Evolutionary conservation across 2,797 vertebrate genomes (phyloP).

Genomic region (Scolopax rusticola): DNA sequence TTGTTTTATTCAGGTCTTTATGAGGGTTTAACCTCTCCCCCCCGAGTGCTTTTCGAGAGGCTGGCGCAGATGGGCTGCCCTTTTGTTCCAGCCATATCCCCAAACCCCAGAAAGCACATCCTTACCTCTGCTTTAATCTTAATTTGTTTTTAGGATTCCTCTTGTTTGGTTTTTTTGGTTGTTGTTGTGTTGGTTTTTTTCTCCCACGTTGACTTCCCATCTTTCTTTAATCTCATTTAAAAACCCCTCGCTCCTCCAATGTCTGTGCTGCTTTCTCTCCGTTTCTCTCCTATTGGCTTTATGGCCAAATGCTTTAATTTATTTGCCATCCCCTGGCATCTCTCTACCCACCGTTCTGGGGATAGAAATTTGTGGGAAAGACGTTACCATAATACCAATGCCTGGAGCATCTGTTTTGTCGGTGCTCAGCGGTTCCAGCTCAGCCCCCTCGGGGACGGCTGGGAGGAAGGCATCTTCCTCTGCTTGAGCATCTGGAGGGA

Average conservation of each 20-base stretch:
- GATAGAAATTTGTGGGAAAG: constrained; percentile 54
- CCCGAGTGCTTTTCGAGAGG: not conserved
- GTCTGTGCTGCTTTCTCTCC: not conserved
- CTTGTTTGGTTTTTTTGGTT: no score
- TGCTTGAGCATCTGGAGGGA: not conserved
- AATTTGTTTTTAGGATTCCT: not conserved
- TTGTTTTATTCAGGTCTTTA: not conserved
- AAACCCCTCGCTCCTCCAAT: not conserved
- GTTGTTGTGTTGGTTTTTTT: no score
- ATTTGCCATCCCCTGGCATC: constrained; percentile 59
- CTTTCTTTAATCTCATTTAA: constrained; percentile 11
- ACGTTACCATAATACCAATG: not conserved
- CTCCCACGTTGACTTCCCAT: not conserved
- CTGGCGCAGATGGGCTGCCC: not conserved
- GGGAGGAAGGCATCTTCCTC: constrained; percentile 2
- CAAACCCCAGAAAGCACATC: not conserved
- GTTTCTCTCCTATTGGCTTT: not conserved
- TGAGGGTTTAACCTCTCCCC: not conserved
- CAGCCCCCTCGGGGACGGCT: not conserved
- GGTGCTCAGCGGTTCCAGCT: not conserved
- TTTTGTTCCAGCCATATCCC: not conserved
- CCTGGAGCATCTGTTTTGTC: constrained; percentile 56
- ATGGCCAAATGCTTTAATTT: constrained; percentile 51
- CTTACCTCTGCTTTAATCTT: not conserved
- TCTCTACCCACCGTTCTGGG: constrained; percentile 41